Base-by-base conservation (phyloP, 2,113 vertebrate species). In the Eubucco bourcierii region DNA sequence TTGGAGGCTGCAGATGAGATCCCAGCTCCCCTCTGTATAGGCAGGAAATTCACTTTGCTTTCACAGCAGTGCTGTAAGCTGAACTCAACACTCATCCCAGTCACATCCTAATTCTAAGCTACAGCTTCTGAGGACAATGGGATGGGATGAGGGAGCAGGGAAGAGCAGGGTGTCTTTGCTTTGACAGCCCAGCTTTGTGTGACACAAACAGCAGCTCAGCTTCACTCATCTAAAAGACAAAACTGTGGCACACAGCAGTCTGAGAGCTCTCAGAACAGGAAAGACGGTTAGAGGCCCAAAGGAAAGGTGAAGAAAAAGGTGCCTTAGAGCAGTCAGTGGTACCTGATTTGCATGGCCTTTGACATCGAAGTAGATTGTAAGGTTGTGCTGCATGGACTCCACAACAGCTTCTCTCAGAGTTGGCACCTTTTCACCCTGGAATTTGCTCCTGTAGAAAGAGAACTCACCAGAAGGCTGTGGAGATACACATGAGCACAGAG, bases 301-400 rank as follows among this genome's bases (percentile, higher is more conserved):
- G 27, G 15, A 78, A 80, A 44, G 18, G 6, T 58, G 60, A 74
- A 56, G 59, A 14, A 37, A 72, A 39, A 11, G 41, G 27, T n/a
- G 47, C 33, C 47, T 14, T 4, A 50, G 47, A 27, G 31, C 77
- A 76, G 28, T 13, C 53, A 89, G 81, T 2, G 2, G 46, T 97
- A 99, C 99, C 99, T 99, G 96, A 47, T 98, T 96, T 83, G 99
- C 98, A 83, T 99, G 98, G 97, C 99, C 98, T 98, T 99, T 99
- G 96, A 99, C 98, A 95, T 99, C 99, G 15, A 99, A 99, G 97
- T 98, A 99, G 94, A 99, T 98, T 28, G 90, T 98, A 67, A 99
- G 98, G 91, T 99, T 97, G 85, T 97, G 95, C 80, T 88, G 97
- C 90, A 99, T 94, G 80, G 98, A 98, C 89, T 99, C 99, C 94